Base-by-base conservation (phyloP, 2,888 invertebrate species). In the Ormyrus rosae region DNA sequence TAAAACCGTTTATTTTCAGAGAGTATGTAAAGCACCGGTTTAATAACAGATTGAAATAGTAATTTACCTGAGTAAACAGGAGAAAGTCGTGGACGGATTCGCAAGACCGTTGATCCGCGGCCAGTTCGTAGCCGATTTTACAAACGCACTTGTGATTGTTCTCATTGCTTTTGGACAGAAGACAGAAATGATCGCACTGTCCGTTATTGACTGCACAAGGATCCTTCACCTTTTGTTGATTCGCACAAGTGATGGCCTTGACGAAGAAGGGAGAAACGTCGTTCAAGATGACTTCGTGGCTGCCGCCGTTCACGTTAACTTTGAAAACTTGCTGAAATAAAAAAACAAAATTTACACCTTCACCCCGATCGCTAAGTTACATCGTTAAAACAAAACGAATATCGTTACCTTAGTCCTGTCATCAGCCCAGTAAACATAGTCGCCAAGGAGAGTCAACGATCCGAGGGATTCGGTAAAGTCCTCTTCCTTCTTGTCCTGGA, bases 141-240 rank as follows among this genome's bases (percentile, higher is more conserved):
- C 81, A 81, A 8, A 19, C 53, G 53, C 81, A 81, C 6, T 9
- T 67, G 13, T n/a, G 55, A 53, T 69, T 69, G 6, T 56, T 5
- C 0, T 61, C 0, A 10, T 34, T 68, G 3, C 50, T 67, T 13
- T 19, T 65, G 2, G 81, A 81, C n/a, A 65, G 34, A n/a, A 81
- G 13, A 10, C 81, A 81, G 0, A 81, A 2, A 0, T 81, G 71
- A 9, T 75, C 50, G n/a, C 81, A 81, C 11, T 56, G 13, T 34
- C 71, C 67, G 6, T 78, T 81, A 6, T 51, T 58, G 3, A 10
- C 19, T 0, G 34, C 55, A 8, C 81, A 81, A 0, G 78, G 71
- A 46, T 74, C 75, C 1, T 58, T 7, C 5, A 6, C 0, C 2
- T 6, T 19, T 19, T 6, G 11, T 6, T 9, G 46, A 6, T 64